A percentile compares a stretch with the other conserved stretches of the same genome.
Evolutionary conservation across 2,113 vertebrate genomes (phyloP).

Genomic region (Nannobrachium achirus): DNA sequence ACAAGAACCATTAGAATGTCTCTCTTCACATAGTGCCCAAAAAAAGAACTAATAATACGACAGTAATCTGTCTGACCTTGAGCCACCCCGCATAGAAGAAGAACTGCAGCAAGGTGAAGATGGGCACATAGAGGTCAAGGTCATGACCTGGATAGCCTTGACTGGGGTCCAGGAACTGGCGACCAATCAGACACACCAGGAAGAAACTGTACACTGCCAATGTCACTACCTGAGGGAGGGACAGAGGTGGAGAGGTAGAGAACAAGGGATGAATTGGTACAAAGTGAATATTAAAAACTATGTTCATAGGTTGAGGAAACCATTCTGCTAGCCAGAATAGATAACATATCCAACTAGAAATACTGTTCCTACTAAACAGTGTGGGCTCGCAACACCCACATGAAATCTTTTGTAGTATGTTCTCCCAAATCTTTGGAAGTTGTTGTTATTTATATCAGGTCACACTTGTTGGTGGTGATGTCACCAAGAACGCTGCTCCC

Average conservation of each 20-base stretch:
- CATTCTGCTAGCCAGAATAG: too few species aligned
- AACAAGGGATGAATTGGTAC: not conserved
- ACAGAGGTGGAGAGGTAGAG: not conserved
- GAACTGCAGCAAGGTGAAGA: constrained; percentile 95
- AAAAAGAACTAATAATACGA: not conserved
- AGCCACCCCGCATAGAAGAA: constrained; percentile 96
- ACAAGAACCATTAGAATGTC: not conserved
- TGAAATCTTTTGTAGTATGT: too few species aligned
- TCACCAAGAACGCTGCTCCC: too few species aligned
- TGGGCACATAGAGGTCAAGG: constrained; percentile 89
- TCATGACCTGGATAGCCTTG: constrained; percentile 89
- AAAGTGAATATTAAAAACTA: too few species aligned
- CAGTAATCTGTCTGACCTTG: constrained; percentile 79
- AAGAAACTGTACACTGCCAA: constrained; percentile 95
- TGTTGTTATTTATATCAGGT: too few species aligned
- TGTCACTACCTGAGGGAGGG: constrained; percentile 86
- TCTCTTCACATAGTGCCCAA: not conserved
- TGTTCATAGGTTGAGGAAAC: too few species aligned
- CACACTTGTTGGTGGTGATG: too few species aligned
- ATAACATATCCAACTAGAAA: too few species aligned
- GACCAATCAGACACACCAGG: constrained; percentile 91
- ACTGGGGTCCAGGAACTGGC: constrained; percentile 90
- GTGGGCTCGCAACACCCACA: too few species aligned
- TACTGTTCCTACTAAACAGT: too few species aligned
- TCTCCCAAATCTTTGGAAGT: too few species aligned